phyloP scores from a whole-genome alignment of 2,888 invertebrate species.

The Pseudanteris insignis region DNA sequence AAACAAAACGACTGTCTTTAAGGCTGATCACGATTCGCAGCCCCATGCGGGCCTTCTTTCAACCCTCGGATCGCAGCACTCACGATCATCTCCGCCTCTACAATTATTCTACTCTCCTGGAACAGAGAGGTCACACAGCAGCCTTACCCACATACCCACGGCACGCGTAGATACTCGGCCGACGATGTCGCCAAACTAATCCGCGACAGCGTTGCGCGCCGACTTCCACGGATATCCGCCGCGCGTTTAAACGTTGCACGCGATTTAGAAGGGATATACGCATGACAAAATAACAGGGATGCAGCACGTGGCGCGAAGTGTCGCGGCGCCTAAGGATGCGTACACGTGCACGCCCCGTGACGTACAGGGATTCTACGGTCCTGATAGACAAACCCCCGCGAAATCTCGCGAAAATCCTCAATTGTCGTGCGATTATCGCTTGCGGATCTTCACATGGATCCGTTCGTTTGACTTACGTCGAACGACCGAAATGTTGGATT shows the following conservation, averaged over 20 bases:
- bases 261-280: slow-evolving; percentile 64
- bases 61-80: slow-evolving; percentile 34
- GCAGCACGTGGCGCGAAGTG: slow-evolving; percentile 48
- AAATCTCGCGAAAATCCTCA: slow-evolving; percentile 56
- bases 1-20: neutral
- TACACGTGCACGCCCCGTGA: slow-evolving; percentile 5
- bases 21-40: no score
- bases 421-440: slow-evolving; percentile 8
- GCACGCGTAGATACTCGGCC: slow-evolving; percentile 51
- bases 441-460: no score
- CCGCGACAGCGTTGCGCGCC: slow-evolving; percentile 34
- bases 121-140: slow-evolving; percentile 65
- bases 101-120: slow-evolving; percentile 61
- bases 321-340: slow-evolving; percentile 8
- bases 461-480: no score
- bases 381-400: slow-evolving; percentile 53
- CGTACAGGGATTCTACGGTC: slow-evolving; percentile 47
- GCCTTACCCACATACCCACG: slow-evolving; percentile 65
- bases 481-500: no score
- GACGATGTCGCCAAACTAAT: slow-evolving; percentile 38
- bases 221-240: slow-evolving; percentile 48
- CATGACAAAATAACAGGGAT: slow-evolving; percentile 56
- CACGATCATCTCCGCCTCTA: slow-evolving; percentile 36
- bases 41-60: slow-evolving; percentile 33
- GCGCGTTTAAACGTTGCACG: no score